Conservation (phyloP, 2,113 vertebrate species). For the Notechis scutatus region DNA sequence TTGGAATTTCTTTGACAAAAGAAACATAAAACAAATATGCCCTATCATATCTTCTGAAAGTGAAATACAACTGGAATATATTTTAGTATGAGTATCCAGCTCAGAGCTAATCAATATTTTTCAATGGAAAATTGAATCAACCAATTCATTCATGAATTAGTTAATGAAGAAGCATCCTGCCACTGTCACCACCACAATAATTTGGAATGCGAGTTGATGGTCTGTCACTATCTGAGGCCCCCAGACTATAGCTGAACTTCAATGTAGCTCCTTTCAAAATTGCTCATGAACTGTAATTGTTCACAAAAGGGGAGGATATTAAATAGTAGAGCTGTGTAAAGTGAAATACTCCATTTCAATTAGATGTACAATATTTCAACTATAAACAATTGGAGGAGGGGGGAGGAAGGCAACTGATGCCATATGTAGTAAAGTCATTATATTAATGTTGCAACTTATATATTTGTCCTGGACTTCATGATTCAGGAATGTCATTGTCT, state of each 20-base stretch:
- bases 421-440: neutral
- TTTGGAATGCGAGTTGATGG: neutral
- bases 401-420: neutral
- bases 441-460: neutral
- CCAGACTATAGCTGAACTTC: neutral
- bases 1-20: neutral
- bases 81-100: neutral
- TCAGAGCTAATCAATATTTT: neutral
- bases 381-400: neutral
- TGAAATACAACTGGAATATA: neutral
- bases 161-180: neutral
- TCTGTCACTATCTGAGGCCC: neutral
- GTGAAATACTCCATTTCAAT: neutral
- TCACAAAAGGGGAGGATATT: neutral
- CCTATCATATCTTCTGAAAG: neutral
- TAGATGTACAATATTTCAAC: neutral
- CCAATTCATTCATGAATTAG: neutral
- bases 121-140: neutral
- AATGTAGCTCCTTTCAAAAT: neutral
- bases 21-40: neutral
- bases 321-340: neutral
- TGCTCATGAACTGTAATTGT: neutral
- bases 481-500: neutral
- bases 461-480: neutral
- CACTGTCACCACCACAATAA: neutral